Evolutionary conservation across 2,888 invertebrate species (phyloP), one percentile per base, ranked within the genome.

Genomic region (Papilio demoleus): DNA sequence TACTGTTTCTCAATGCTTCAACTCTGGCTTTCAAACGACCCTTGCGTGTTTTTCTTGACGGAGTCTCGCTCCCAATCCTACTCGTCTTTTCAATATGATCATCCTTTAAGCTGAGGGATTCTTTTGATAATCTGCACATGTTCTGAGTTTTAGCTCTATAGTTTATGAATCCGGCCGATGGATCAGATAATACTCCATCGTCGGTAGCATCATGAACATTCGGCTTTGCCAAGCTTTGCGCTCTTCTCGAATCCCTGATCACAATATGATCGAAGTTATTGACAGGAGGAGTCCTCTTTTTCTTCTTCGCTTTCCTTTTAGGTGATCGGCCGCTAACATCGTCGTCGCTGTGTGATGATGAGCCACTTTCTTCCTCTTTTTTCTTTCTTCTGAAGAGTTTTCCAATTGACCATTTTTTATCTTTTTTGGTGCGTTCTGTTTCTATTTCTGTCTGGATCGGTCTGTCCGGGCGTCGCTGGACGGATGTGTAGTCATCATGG

Each of bases 391-490:
- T 93, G 81, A 97, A 96, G 3, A 97, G 93, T 77, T 95, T 96
- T 8, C 97, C 96, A 53, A 97, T 94, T 9, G 96, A 96, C 97
- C 97, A 97, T 85, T 96, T 96, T 76, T 95, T 95, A 77, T 95
- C 95, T 78, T 93, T 94, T 73, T 93, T 93, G 72, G 81, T 78
- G 76, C 90, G 86, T 82, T 91, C 91, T n/a, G 77, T 74, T 47
- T 90, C 90, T 12, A 79, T 76, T 75, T 89, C 88, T 59, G 84
- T 79, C 71, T 81, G 86, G 45, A 77, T 73, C 14, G 88, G 84
- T 63, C 87, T 80, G 58, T 90, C 90, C 64, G 82, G 78, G 34
- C 88, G 88, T 6, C 87, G 87, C 70, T 85, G 88, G 73, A 87
- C 81, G 74, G 86, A 77, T 68, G 85, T 81, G 75, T 88, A 88